Conservation (phyloP, 2,113 vertebrate genomes). For the Willisornis vidua region DNA sequence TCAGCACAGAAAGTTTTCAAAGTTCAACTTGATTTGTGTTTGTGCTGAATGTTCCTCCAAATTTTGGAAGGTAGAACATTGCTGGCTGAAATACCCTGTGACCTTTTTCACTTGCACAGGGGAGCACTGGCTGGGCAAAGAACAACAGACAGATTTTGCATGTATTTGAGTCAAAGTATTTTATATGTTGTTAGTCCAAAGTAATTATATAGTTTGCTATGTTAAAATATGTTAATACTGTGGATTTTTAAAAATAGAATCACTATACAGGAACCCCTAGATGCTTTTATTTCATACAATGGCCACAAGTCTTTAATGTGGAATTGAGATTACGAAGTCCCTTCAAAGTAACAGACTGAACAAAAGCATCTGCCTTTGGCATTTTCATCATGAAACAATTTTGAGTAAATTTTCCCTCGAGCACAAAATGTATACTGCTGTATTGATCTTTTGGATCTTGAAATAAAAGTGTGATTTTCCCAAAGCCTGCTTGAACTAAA, state of each 20-base stretch:
- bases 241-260: background rate
- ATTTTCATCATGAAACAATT: slow-evolving; percentile 53
- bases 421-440: slow-evolving; percentile 40
- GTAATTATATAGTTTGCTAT: background rate
- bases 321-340: slow-evolving; percentile 3
- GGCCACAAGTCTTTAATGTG: background rate
- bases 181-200: background rate
- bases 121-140: background rate
- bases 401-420: slow-evolving; percentile 55
- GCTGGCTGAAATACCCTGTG: background rate
- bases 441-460: slow-evolving; percentile 60
- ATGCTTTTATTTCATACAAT: background rate
- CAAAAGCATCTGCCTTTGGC: slow-evolving; percentile 45
- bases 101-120: background rate
- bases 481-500: slow-evolving; percentile 47
- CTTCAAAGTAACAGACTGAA: slow-evolving; percentile 21
- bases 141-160: background rate
- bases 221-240: background rate
- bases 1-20: background rate
- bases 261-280: background rate
- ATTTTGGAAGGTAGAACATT: background rate
- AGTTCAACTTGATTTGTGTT: background rate
- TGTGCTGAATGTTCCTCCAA: background rate
- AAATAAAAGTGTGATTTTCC: slow-evolving; percentile 59
- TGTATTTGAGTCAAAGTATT: background rate